Evolutionary conservation across 92 coral and sea anemone genomes (phyloP), one percentile per base, ranked within the genome.

Genomic region (Chrysogorgia sp.): DNA sequence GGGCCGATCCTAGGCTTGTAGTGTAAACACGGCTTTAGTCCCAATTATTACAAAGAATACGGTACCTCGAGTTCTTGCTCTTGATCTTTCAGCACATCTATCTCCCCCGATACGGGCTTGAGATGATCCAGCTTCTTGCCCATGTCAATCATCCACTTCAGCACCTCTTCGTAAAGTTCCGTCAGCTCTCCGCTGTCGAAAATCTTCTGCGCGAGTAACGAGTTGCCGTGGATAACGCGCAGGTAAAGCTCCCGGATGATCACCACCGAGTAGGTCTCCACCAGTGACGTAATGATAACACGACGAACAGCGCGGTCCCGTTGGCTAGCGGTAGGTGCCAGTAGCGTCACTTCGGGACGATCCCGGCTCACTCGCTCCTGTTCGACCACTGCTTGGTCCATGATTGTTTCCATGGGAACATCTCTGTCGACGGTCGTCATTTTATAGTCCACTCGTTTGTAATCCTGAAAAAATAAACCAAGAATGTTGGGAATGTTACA

Each of bases 101-200:
- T 70, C 77, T 85, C 88, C 89, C 98, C 92, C 30, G 97, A 83
- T 58, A 94, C 84, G 19, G 98, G 96, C 35, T 81, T 75, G 58
- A 94, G 80, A 74, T 74, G 75, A 57, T 86, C 78, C 61, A 89
- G 81, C 57, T 84, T 90, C 79, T 84, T 91, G 76, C 86, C 90
- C 40, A 84, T 90, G 40, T 81, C 87, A 74, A 94, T 84, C 67
- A 94, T 64, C 98, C 98, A 94, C 69, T 86, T 74, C 25, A 94
- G 85, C 45, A 94, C 85, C 20, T 86, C 85, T 74, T 94, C 98
- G 67, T 91, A 83, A 28, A 88, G 34, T 84, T 89, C 87, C 72
- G 85, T 74, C 85, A 41, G 81, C 58, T 88, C 83, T 75, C 84
- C 86, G 75, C 86, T 61, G 86, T 77, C 83, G 58, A 86, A 64